These are phyloP conservation scores for Stegostoma tigrinum DNA, from an alignment of 2,113 vertebrate species.

Conservation along the genomic window DNA sequence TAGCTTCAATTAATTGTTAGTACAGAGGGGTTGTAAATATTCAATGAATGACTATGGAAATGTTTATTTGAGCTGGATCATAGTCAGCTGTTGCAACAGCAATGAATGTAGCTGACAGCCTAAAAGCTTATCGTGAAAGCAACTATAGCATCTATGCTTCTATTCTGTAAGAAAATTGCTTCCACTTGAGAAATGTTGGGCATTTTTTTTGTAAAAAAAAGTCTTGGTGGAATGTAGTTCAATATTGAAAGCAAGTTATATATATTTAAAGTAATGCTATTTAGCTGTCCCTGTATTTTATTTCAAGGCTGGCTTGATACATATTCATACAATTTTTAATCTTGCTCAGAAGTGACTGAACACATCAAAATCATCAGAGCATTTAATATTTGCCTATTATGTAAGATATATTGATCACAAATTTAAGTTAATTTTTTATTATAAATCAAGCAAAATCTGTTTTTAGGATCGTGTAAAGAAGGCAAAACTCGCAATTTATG, in stretches of 20 bases:
- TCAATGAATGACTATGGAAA: slow-evolving; percentile 11
- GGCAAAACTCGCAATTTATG: not conserved
- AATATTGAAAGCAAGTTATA: slow-evolving; percentile 48
- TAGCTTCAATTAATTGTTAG: slow-evolving; percentile 21
- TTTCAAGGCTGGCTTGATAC: not conserved
- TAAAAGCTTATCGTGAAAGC: slow-evolving; percentile 30
- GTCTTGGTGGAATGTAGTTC: slow-evolving; percentile 55
- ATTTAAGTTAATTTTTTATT: slow-evolving; percentile 37
- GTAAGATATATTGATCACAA: slow-evolving; percentile 25
- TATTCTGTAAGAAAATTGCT: slow-evolving; percentile 54
- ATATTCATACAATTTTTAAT: slow-evolving; percentile 4
- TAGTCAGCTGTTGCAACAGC: slow-evolving; percentile 8
- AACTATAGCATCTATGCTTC: slow-evolving; percentile 46
- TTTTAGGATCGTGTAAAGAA: not conserved
- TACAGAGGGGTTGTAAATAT: slow-evolving; percentile 10
- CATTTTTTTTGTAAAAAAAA: slow-evolving; percentile 41
- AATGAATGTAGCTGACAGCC: slow-evolving; percentile 41
- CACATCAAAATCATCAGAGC: not conserved
- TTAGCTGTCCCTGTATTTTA: slow-evolving; percentile 1
- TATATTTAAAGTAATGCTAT: slow-evolving; percentile 57
- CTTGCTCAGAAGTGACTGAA: not conserved
- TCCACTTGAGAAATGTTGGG: slow-evolving; percentile 48
- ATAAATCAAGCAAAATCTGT: slow-evolving; percentile 21
- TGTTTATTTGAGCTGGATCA: slow-evolving; percentile 23
- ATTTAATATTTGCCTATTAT: slow-evolving; percentile 36